Evolutionary conservation across 2,113 vertebrate species (phyloP).

Genomic region (Bubo blakistoni): DNA sequence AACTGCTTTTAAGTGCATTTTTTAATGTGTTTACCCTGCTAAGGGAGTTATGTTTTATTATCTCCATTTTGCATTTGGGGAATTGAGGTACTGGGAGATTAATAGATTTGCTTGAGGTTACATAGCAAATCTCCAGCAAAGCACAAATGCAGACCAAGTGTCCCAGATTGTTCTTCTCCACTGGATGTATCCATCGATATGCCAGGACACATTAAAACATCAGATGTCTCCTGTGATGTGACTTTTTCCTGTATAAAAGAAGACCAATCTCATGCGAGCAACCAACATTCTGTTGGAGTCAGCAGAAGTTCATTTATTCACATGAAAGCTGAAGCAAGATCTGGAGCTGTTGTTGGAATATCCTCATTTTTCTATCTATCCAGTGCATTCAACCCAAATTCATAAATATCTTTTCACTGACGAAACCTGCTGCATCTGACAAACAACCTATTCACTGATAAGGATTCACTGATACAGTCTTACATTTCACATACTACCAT

Average conservation of each 20-base stretch:
- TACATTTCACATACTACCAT: not conserved
- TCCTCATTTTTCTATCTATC: not conserved
- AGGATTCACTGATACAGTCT: not conserved
- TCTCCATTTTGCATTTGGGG: conserved; percentile 65
- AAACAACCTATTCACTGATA: not conserved
- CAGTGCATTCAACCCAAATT: not conserved
- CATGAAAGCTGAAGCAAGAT: not conserved
- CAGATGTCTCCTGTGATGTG: conserved; percentile 25
- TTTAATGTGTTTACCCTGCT: conserved; percentile 64
- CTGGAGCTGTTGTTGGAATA: not conserved
- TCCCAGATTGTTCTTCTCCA: conserved; percentile 42
- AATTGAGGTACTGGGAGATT: conserved; percentile 64
- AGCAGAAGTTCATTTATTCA: conserved; percentile 29
- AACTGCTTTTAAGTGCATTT: conserved; percentile 65
- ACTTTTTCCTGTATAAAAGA: not conserved
- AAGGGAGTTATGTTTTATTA: conserved; percentile 67
- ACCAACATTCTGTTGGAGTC: not conserved
- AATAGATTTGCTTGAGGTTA: conserved; percentile 67
- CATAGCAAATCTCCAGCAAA: conserved; percentile 57
- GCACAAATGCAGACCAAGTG: conserved; percentile 38
- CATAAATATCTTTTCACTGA: not conserved
- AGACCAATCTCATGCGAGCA: not conserved
- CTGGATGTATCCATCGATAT: conserved; percentile 42
- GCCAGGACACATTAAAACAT: conserved; percentile 49
- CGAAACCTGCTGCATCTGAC: not conserved